Conservation (phyloP, 2,888 invertebrate genomes). For the Scaptomyza reducta region DNA sequence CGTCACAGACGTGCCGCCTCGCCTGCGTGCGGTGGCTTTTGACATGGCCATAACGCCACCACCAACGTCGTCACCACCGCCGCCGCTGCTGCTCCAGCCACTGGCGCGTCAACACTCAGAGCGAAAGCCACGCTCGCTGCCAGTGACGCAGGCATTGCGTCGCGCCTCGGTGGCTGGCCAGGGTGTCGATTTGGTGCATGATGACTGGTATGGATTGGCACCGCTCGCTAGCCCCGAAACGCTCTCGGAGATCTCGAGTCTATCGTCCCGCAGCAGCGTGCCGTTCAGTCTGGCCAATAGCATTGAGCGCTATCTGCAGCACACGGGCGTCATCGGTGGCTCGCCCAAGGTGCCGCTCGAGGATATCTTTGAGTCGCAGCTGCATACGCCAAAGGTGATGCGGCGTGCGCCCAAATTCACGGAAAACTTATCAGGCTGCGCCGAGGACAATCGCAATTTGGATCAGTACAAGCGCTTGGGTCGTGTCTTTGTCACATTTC, state of each 20-base stretch:
- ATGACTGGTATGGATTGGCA: constrained; percentile 89
- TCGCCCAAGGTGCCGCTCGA: constrained; percentile 77
- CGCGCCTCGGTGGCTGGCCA: constrained; percentile 76
- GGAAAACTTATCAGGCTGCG: constrained; percentile 88
- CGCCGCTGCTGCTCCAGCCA: constrained; percentile 8
- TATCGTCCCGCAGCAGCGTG: constrained; percentile 88
- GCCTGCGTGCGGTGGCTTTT: constrained; percentile 82
- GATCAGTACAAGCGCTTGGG: constrained; percentile 86
- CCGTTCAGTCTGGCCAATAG: constrained; percentile 84
- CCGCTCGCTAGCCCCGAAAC: constrained; percentile 93
- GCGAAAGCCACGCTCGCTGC: constrained; percentile 75
- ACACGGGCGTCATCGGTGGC: constrained; percentile 58
- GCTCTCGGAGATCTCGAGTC: constrained; percentile 91
- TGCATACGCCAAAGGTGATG: constrained; percentile 86
- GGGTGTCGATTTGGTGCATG: constrained; percentile 86
- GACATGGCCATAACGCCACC: constrained; percentile 72
- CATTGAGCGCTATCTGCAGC: constrained; percentile 83
- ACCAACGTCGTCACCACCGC: constrained; percentile 23
- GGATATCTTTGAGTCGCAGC: constrained; percentile 84
- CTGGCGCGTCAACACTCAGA: constrained; percentile 80
- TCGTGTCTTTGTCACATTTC: constrained; percentile 84
- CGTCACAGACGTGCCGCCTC: constrained; percentile 26
- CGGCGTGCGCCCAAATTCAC: constrained; percentile 88
- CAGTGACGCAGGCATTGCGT: constrained; percentile 70
- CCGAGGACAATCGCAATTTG: constrained; percentile 87